A percentile compares a stretch with the other conserved stretches of the same genome.
These are phyloP conservation scores for Siderastrea radians DNA, from an alignment of 92 coral and sea anemone species.

Conservation along the genomic window DNA sequence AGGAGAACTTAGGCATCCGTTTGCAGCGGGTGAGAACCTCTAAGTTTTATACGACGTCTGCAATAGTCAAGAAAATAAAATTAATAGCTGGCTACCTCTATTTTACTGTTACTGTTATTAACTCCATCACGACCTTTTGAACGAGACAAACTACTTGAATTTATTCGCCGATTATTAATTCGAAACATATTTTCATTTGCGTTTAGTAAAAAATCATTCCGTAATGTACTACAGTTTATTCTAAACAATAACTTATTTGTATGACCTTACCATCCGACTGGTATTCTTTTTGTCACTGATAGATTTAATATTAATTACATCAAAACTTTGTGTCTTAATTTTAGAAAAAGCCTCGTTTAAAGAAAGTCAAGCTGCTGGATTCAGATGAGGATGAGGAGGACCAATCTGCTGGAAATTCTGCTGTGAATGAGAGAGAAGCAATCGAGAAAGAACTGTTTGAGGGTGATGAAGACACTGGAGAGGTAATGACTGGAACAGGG, in stretches of 20 bases:
- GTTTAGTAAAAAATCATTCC: not conserved
- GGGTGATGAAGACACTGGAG: slow-evolving; percentile 85
- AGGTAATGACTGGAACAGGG: slow-evolving; percentile 38
- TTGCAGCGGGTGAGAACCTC: slow-evolving; percentile 81
- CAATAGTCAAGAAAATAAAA: not conserved
- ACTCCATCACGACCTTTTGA: not conserved
- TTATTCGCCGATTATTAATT: not conserved
- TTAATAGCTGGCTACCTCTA: not conserved
- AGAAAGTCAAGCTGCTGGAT: slow-evolving; percentile 89
- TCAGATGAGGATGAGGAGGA: slow-evolving; percentile 97
- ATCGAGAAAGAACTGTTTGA: slow-evolving; percentile 94
- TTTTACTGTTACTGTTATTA: not conserved
- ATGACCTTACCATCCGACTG: not conserved
- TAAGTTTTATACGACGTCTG: not conserved
- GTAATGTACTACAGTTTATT: not conserved
- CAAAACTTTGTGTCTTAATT: not conserved
- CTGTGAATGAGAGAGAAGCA: slow-evolving; percentile 80
- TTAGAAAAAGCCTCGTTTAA: slow-evolving; percentile 91
- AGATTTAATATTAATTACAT: not conserved
- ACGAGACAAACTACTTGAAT: not conserved
- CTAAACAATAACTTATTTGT: not conserved
- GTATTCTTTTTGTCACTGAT: not conserved
- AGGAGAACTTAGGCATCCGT: slow-evolving; percentile 96
- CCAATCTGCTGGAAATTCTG: slow-evolving; percentile 73
- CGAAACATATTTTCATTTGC: not conserved